Base-by-base conservation (phyloP, 2,797 vertebrate species). In the Lutjanus campechanus region DNA sequence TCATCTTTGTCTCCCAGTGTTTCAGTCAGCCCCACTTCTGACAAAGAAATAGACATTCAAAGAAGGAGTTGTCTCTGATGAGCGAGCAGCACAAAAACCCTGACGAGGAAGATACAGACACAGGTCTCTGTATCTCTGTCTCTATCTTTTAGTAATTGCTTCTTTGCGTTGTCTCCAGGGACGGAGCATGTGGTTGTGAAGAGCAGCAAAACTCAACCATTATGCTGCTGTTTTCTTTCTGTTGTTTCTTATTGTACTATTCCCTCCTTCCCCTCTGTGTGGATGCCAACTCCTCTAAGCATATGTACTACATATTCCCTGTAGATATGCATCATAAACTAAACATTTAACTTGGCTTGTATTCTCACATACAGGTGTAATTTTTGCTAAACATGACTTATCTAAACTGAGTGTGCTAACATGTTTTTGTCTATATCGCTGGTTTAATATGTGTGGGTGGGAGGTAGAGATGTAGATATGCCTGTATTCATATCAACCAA, bases 1-100 rank as follows among this genome's bases (percentile, higher is more conserved):
- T 87, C 74, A 59, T 88, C 79, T 77, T 11, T 63, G 44, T 80
- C 68, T 83, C 29, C 16, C 54, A 78, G 69, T 59, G 73, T 77
- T 73, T 82, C 61, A 51, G 53, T 50, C 53, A n/a, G 69, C 19
- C 68, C 62, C 47, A 12, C 47, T 70, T 76, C 69, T 82, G 59
- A 79, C 53, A 66, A 73, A 59, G 60, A 77, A 89, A 79, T 0
- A 76, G 43, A 73, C 68, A 72, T 80, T 72, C 19, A 77, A 73
- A 84, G 50, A 44, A 12, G 58, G 61, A 69, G 43, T 22, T 0
- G 74, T 17, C 73, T 85, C 69, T 69, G 62, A 86, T 62, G 77
- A 72, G 12, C n/a, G 50, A 82, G 69, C 36, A 19, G 40, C 55
- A 70, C 49, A 74, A 58, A 83, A 62, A 40, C 41, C 67, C 43